These are phyloP conservation scores for Drosophila watanabei DNA, from an alignment of 1,140 invertebrate species.

Conservation along the genomic window DNA sequence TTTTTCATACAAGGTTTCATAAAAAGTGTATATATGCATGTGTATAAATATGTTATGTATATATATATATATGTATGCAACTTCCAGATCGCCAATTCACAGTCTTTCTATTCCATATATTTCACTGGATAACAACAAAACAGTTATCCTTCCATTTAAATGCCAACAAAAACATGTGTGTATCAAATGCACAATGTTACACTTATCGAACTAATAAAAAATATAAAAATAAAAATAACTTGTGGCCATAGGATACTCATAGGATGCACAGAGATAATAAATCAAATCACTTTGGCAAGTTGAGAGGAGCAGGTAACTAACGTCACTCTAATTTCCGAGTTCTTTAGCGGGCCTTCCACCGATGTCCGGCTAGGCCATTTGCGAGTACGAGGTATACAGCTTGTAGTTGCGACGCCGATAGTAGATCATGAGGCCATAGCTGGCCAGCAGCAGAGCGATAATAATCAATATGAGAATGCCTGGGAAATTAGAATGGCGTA, in stretches of 20 bases:
- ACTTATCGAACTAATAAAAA: constrained; percentile 23
- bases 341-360: constrained; percentile 16
- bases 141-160: constrained; percentile 41
- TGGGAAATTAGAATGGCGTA: constrained; percentile 3
- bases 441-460: constrained; percentile 55
- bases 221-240: constrained; percentile 1
- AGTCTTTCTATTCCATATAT: constrained; percentile 65
- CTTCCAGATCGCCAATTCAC: constrained; percentile 74
- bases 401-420: constrained; percentile 77
- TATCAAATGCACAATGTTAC: constrained; percentile 37
- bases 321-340: constrained; percentile 3
- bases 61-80: constrained; percentile 62
- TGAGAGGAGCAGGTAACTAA: constrained; percentile 3
- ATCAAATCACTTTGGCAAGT: constrained; percentile 31
- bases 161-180: constrained; percentile 24
- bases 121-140: constrained; percentile 58
- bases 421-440: constrained; percentile 77
- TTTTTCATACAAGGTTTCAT: constrained; percentile 52
- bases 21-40: constrained; percentile 50
- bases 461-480: constrained; percentile 78
- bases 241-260: constrained; percentile 7
- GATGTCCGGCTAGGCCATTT: constrained; percentile 66
- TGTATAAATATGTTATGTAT: constrained; percentile 47
- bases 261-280: background rate
- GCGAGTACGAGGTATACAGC: constrained; percentile 65